These are phyloP conservation scores for Drosophila lacteicornis DNA, from an alignment of 1,140 invertebrate genomes.

Conservation along the genomic window DNA sequence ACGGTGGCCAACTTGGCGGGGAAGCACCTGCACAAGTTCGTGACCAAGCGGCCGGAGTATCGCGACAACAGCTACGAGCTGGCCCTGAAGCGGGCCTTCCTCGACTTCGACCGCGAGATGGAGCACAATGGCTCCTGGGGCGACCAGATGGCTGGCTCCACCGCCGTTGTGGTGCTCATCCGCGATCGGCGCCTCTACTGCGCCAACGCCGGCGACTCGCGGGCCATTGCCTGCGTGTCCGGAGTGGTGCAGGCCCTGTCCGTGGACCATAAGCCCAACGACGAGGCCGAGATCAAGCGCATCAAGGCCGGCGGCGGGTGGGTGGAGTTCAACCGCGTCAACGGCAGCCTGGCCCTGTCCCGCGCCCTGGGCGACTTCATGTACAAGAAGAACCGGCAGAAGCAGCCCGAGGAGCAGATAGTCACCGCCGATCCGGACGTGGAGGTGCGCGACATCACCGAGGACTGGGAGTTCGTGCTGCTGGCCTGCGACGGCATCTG, in stretches of 20 bases:
- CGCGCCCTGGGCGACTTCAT: slow-evolving; percentile 98
- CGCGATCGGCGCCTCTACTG: slow-evolving; percentile 94
- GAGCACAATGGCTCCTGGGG: slow-evolving; percentile 92
- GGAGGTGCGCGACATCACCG: slow-evolving; percentile 90
- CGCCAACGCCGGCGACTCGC: slow-evolving; percentile 98
- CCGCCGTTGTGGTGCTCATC: slow-evolving; percentile 94
- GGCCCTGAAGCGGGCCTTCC: slow-evolving; percentile 92
- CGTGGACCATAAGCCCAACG: slow-evolving; percentile 97
- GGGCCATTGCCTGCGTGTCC: slow-evolving; percentile 92
- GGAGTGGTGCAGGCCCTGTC: slow-evolving; percentile 89
- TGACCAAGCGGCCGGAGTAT: slow-evolving; percentile 91
- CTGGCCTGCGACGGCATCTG: slow-evolving; percentile 99
- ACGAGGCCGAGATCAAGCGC: slow-evolving; percentile 92
- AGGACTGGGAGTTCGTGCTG: slow-evolving; percentile 98
- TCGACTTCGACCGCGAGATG: slow-evolving; percentile 97
- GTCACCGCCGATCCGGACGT: slow-evolving; percentile 99
- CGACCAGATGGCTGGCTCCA: slow-evolving; percentile 96
- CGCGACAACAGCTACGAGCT: slow-evolving; percentile 42
- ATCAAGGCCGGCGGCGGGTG: slow-evolving; percentile 97
- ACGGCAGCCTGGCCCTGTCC: slow-evolving; percentile 98
- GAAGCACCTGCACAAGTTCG: slow-evolving; percentile 95
- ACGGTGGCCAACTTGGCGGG: slow-evolving; percentile 97
- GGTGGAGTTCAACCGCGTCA: slow-evolving; percentile 98
- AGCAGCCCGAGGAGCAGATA: slow-evolving; percentile 96
- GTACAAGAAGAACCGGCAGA: slow-evolving; percentile 95